These are phyloP conservation scores for Aix galericulata DNA, from an alignment of 2,113 vertebrate genomes.

Conservation along the genomic window DNA sequence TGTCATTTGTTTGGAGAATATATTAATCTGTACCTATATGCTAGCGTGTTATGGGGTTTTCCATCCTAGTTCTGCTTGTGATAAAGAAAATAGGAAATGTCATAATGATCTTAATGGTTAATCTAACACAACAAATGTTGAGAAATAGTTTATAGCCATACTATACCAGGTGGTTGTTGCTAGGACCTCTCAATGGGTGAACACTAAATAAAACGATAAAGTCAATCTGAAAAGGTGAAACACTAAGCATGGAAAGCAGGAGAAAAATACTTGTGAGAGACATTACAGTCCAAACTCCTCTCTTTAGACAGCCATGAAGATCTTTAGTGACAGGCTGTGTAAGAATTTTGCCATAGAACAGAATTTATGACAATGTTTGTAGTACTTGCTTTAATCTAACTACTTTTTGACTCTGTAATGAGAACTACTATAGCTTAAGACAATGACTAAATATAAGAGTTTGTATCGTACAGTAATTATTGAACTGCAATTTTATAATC, in stretches of 20 bases:
- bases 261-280: not conserved
- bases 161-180: not conserved
- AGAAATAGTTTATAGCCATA: not conserved
- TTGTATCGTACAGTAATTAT: not conserved
- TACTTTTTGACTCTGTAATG: not conserved
- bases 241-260: not conserved
- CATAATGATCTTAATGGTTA: not conserved
- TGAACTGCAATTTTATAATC: not conserved
- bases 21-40: not conserved
- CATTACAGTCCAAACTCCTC: not conserved
- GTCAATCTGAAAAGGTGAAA: not conserved
- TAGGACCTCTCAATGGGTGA: not conserved
- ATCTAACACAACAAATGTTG: not conserved
- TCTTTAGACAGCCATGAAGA: not conserved
- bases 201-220: not conserved
- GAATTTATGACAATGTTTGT: not conserved
- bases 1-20: slow-evolving; percentile 3
- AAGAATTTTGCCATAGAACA: not conserved
- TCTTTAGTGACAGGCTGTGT: not conserved
- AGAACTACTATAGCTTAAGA: not conserved
- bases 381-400: not conserved
- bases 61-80: not conserved
- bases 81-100: not conserved
- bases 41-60: not conserved
- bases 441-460: not conserved